phyloP scores from a whole-genome alignment of 2,113 vertebrate genomes.

The Pygoscelis antarcticus region DNA sequence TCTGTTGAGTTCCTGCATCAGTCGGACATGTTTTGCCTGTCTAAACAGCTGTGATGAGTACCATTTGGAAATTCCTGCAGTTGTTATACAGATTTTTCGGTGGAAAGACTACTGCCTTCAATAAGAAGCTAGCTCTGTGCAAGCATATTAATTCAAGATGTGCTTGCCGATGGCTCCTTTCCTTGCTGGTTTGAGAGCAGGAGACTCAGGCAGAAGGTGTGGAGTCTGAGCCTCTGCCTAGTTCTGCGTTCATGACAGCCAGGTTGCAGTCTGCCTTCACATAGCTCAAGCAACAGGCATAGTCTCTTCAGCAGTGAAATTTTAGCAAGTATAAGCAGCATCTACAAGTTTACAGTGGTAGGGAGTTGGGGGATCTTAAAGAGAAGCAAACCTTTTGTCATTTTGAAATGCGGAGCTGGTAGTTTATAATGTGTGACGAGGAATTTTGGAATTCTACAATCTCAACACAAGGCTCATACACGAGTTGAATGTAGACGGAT shows the following conservation, averaged over 20 bases:
- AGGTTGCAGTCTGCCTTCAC: neutral
- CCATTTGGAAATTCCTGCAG: neutral
- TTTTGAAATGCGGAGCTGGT: neutral
- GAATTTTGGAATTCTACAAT: neutral
- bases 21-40: neutral
- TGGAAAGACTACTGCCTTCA: neutral
- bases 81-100: neutral
- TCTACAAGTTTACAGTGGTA: neutral
- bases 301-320: neutral
- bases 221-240: neutral
- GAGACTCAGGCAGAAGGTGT: neutral
- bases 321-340: neutral
- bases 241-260: neutral
- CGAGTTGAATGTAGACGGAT: conserved; percentile 52
- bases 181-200: neutral
- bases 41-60: neutral
- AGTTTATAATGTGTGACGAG: neutral
- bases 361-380: neutral
- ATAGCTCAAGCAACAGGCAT: neutral
- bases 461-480: neutral
- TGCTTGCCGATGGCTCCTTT: neutral
- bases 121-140: neutral
- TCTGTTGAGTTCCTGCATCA: neutral
- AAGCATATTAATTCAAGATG: neutral
- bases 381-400: neutral